Conservation (phyloP, 2,113 vertebrate genomes). For the Kryptolebias marmoratus region DNA sequence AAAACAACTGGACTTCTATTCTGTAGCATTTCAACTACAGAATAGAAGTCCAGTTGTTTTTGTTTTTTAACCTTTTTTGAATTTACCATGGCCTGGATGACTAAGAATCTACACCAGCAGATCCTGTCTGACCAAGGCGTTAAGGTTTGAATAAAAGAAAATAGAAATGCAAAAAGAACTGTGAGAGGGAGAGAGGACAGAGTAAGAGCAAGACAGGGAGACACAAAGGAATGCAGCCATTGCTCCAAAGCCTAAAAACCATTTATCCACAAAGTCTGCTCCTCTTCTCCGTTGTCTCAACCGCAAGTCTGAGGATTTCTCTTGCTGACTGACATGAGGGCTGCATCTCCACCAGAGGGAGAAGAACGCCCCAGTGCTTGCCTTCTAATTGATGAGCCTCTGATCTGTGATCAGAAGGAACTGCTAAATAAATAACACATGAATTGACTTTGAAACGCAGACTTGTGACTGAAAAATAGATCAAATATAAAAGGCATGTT, state of each 20-base stretch:
- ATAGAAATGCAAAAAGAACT: constrained; percentile 32
- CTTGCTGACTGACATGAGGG: constrained; percentile 52
- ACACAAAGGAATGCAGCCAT: constrained; percentile 65
- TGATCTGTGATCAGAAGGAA: constrained; percentile 36
- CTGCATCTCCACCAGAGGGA: constrained; percentile 31
- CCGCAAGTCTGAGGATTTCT: constrained; percentile 63
- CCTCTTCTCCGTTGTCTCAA: constrained; percentile 57
- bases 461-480: constrained; percentile 59
- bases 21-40: too few relatives aligned
- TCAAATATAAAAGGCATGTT: constrained; percentile 48
- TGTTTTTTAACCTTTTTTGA: too few relatives aligned
- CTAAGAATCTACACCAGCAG: too few relatives aligned
- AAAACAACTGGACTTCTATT: too few relatives aligned
- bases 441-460: constrained; percentile 52
- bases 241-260: constrained; percentile 61
- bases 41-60: too few relatives aligned
- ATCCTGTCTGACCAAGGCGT: constrained; percentile 18
- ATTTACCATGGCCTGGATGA: too few relatives aligned
- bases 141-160: constrained; percentile 44
- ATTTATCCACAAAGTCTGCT: constrained; percentile 67
- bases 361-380: constrained; percentile 29
- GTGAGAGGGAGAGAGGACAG: constrained; percentile 45
- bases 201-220: constrained; percentile 60
- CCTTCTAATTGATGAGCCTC: constrained; percentile 51
- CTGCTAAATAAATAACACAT: constrained; percentile 21